These are phyloP conservation scores for Sinopyrophorus schimmeli DNA, from an alignment of 2,888 invertebrate genomes.

Conservation along the genomic window DNA sequence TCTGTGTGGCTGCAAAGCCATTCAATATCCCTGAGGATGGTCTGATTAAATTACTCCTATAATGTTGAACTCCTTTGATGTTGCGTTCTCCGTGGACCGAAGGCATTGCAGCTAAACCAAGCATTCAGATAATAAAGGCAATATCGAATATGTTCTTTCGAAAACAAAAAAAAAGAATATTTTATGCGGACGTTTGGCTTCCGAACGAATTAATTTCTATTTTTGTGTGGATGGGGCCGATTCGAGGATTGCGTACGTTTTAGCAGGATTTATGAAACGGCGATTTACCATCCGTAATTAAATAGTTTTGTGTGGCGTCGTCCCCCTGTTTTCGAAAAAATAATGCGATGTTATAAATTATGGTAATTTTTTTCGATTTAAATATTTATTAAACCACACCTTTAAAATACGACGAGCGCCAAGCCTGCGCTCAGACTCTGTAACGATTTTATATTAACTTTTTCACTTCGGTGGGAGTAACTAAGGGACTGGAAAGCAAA, in stretches of 20 bases:
- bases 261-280: too few species aligned
- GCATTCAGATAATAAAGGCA: too few species aligned
- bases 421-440: conserved; percentile 33
- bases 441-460: conserved; percentile 45
- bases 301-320: too few species aligned
- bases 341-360: conserved; percentile 8
- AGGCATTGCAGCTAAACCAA: not conserved
- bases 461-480: conserved; percentile 30
- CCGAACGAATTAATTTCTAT: too few species aligned
- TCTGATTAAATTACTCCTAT: conserved; percentile 40
- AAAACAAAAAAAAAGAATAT: too few species aligned
- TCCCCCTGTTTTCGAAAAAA: too few species aligned
- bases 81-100: conserved; percentile 12
- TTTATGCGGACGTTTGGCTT: too few species aligned
- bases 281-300: too few species aligned
- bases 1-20: conserved; percentile 38
- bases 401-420: conserved; percentile 26
- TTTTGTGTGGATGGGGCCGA: too few species aligned
- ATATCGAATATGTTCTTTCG: too few species aligned
- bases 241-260: too few species aligned
- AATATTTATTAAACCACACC: conserved; percentile 33
- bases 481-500: conserved; percentile 36
- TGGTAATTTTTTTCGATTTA: conserved; percentile 25
- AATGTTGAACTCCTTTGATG: conserved; percentile 36
- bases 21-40: conserved; percentile 40